Conservation (phyloP, 2,113 vertebrate species). For the Gadus macrocephalus region DNA sequence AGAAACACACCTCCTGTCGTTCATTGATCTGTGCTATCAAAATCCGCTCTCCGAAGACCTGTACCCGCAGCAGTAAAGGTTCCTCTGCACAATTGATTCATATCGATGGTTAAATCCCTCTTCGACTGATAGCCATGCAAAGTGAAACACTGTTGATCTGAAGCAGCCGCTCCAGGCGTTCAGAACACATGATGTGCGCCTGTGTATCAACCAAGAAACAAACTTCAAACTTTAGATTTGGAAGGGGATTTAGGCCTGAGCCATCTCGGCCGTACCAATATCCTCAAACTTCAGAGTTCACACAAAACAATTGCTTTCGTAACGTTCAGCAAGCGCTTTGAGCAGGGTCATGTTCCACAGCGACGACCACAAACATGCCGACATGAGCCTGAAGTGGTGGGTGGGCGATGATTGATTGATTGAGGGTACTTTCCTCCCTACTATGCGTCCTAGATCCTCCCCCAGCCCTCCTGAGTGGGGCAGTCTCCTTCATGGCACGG, state of each 20-base stretch:
- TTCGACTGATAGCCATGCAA: too few species aligned
- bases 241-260: too few species aligned
- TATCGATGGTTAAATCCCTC: too few species aligned
- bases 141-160: not conserved
- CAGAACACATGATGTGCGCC: not conserved
- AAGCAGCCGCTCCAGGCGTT: not conserved
- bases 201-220: not conserved
- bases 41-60: too few species aligned
- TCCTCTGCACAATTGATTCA: too few species aligned
- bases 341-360: not conserved
- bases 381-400: too few species aligned
- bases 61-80: too few species aligned
- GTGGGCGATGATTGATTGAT: conserved; percentile 46
- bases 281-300: not conserved
- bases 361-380: not conserved
- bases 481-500: not conserved
- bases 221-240: not conserved
- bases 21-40: too few species aligned
- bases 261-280: not conserved
- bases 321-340: not conserved
- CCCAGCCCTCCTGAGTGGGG: conserved; percentile 8
- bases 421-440: conserved; percentile 28
- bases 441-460: conserved; percentile 42
- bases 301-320: not conserved
- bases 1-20: too few species aligned